phyloP scores from a whole-genome alignment of 2,888 invertebrate genomes.

The Drosophila borealis region DNA sequence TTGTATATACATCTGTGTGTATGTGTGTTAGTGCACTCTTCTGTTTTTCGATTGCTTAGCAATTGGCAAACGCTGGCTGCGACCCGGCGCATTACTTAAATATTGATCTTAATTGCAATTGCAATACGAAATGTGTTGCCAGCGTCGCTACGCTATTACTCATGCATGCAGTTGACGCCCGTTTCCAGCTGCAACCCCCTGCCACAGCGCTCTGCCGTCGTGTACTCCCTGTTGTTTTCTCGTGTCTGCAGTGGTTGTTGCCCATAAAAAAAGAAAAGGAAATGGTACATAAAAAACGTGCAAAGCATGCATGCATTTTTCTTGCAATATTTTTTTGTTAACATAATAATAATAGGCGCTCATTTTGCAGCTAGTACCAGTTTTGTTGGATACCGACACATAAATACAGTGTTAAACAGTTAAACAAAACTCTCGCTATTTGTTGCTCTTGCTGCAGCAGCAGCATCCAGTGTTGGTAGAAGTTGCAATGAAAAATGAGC shows the following conservation, averaged over 20 bases:
- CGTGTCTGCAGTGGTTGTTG: conserved; percentile 20
- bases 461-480: background rate
- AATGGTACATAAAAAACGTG: conserved; percentile 46
- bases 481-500: background rate
- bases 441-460: conserved; percentile 5
- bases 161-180: conserved; percentile 52
- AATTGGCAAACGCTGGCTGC: conserved; percentile 43
- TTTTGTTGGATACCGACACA: conserved; percentile 25
- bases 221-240: conserved; percentile 15
- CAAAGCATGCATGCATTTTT: conserved; percentile 39
- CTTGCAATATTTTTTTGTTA: conserved; percentile 28
- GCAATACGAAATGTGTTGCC: conserved; percentile 34
- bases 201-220: conserved; percentile 1
- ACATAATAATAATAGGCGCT: conserved; percentile 34
- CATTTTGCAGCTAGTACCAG: conserved; percentile 30
- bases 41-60: conserved; percentile 58
- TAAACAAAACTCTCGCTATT: conserved; percentile 18
- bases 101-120: conserved; percentile 70
- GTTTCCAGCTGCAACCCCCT: background rate
- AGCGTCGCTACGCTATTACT: conserved; percentile 51
- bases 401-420: conserved; percentile 21
- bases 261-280: conserved; percentile 31
- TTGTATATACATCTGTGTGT: conserved; percentile 11
- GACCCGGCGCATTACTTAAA: conserved; percentile 62
- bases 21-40: conserved; percentile 21